Base-by-base conservation (phyloP, 35 echinoderm and acorn worm genomes). In the Ophiothrix spiculata region DNA sequence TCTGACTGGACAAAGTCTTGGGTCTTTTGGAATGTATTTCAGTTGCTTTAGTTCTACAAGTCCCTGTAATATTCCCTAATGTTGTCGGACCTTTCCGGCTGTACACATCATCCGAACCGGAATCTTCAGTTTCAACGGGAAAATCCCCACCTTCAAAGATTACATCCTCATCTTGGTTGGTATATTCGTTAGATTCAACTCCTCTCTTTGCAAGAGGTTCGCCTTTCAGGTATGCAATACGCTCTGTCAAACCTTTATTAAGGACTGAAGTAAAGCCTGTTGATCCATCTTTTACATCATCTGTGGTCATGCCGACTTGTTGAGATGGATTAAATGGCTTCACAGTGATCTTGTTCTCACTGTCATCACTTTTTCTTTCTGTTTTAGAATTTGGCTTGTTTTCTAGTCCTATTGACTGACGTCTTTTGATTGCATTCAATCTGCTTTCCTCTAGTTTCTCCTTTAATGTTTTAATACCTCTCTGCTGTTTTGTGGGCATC, bases 381-480 rank as follows among this genome's bases (percentile, higher is more conserved):
- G 64, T 74, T 33, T 56, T 60, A 31, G 35, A 21, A 36, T 75
- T 77, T 0, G 38, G 39, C 14, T 77, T 77, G 64, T 45, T 37
- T 64, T 45, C 69, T 28, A 34, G 25, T 49, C 39, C 38, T 25
- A 82, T 41, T 45, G 38, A 46, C 69, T 54, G 81, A 33, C 63
- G 54, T 38, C 12, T 46, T 28, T 84, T 84, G 31, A 60, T 17
- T 64, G 35, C 63, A 11, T 31, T 33, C 54, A 64, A 36, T 37
- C 63, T 45, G 21, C 81, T 25, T 35, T 84, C 42, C 16, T 90
- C 73, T 1, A 90, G 79, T 21, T 81, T 80, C 88, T 77, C 84
- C 64, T 90, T 63, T 41, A 90, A 40, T 17, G 88, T 90, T 41
- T 90, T 90, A 25, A 90, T 40, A 56, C 33, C 83, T 75, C 74